Evolutionary conservation across 2,113 vertebrate genomes (phyloP), one percentile per base, ranked within the genome.

Genomic region (Vidua macroura): DNA sequence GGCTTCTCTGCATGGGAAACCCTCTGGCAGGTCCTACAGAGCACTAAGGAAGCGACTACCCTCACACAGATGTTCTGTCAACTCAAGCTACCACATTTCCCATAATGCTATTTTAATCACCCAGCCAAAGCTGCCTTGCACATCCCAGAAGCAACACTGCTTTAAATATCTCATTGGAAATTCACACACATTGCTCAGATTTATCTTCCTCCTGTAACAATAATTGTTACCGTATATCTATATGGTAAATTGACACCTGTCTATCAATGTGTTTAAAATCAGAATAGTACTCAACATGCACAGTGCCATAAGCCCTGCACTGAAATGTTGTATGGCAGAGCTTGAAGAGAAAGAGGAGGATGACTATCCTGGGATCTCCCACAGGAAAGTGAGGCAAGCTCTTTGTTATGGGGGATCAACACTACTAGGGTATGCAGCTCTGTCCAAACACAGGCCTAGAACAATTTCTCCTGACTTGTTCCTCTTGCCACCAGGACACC

Each of bases 51-150:
- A 90, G 49, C 31, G 20, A 85, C 78, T 66, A 53, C 46, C 51
- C 75, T 95, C 59, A 76, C 70, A 69, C 92, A 94, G 90, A 95
- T 94, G 82, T 96, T 94, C 92, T 87, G 56, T 49, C 13, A 0
- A 88, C 59, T 66, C 11, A 43, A 91, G 69, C 73, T 66, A 75
- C 43, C 33, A 60, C 58, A 53, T 62, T 62, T 85, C 76, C 62
- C 88, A 55, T 73, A 73, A 62, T 9, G 62, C 75, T 90, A 30
- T 85, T 94, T 87, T 46, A 69, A 67, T 84, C 62, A 52, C 1
- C 17, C 86, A 85, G 33, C 18, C 49, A 85, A 69, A 56, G 52
- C 30, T 73, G 87, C 41, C 76, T 49, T 76, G 58, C 66, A 82
- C 70, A 85, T 73, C 74, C 66, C 53, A 60, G 52, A 92, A 90